Base-by-base conservation (phyloP, 2,888 invertebrate species). In the Pyrochroa serraticornis region DNA sequence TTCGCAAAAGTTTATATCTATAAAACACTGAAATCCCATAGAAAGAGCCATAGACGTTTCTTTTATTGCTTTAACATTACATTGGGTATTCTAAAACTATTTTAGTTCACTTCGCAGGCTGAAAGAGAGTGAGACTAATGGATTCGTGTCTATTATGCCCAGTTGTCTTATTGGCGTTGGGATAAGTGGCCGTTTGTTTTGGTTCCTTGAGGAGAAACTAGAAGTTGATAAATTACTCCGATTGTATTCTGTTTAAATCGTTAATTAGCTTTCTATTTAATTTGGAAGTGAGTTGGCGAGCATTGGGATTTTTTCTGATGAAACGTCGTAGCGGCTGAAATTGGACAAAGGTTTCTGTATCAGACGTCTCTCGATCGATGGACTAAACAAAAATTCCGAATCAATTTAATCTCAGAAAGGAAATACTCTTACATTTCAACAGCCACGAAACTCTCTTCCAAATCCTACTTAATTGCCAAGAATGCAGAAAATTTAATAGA, bases 401-500 rank as follows among this genome's bases (percentile, higher is more conserved):
- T 44, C 6, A 44, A 44, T 44, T 30, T 44, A 30, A 44, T 22
- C 22, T 5, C 22, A 22, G 22, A 22, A 22, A 22, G 5, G 22
- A 22, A 22, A 2, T 3, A 22, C 22, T 22, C 22, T 22, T 5
- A 22, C 22, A 22, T 22, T 22, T 22, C 22, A 22, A 22, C 22
- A 22, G 22, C 3, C 22, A 22, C 22, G 5, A 22, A 22, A n/a
- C 44, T 31, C n/a, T 3, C 32, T 41, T 41, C 7, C 32, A 33
- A 32, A 31, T 5, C 22, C 31, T 48, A 12, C 38, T 38, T 48
- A 48, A 48, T 48, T 44, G 57, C 43, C 46, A 57, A 52, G 44
- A 48, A 56, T 52, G 52, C 45, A 32, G 49, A 44, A 42, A 45
- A 58, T 61, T 58, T 58, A 45, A 60, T 60, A 52, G 49, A 60